Conservation (phyloP, 2,888 invertebrate genomes). For the Mactromeris polynyma region DNA sequence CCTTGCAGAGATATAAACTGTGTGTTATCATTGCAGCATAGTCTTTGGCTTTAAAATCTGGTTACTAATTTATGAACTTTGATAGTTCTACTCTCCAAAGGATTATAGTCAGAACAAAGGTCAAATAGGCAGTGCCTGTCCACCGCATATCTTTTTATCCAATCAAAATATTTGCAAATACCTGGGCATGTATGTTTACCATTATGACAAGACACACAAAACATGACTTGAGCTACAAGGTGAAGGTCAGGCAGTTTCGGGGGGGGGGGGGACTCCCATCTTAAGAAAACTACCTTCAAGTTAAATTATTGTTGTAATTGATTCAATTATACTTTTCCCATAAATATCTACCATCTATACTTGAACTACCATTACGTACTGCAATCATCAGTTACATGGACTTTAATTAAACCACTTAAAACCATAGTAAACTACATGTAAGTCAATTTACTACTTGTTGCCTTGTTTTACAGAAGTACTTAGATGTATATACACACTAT, state of each 20-base stretch:
- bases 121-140: too few species aligned
- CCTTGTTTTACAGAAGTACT: neutral
- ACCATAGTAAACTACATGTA: neutral
- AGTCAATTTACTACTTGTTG: neutral
- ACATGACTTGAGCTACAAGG: neutral
- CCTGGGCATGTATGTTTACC: neutral
- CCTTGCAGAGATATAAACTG: neutral
- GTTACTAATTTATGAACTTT: neutral
- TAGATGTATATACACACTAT: neutral
- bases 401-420: slow-evolving; percentile 3
- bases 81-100: neutral
- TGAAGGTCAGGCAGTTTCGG: neutral
- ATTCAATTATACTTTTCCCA: neutral
- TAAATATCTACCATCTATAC: neutral
- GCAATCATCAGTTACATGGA: neutral
- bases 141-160: too few species aligned
- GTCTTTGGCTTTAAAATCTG: neutral
- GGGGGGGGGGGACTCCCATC: too few species aligned
- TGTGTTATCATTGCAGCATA: neutral
- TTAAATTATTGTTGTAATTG: neutral
- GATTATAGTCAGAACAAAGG: too few species aligned
- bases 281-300: neutral
- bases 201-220: neutral
- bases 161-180: too few species aligned
- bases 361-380: neutral